Conservation (phyloP, 2,888 invertebrate species). For the Mimumesa dahlbomi region DNA sequence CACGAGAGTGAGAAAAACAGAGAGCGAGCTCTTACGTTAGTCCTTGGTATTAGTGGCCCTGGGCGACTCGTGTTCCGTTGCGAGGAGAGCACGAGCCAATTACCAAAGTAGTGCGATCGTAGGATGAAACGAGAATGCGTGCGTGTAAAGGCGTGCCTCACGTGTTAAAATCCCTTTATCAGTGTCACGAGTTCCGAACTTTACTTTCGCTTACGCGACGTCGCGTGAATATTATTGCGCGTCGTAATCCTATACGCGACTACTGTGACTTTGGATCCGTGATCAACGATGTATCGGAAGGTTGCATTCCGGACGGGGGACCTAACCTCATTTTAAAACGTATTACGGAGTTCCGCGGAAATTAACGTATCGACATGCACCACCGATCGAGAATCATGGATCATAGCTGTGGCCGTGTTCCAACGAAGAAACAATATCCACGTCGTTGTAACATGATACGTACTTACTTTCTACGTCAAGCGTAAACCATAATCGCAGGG, state of each 20-base stretch:
- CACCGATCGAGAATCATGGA: not conserved
- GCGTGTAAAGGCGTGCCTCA: constrained; percentile 1
- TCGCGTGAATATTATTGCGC: not conserved
- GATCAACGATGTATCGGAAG: constrained; percentile 11
- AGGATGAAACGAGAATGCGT: constrained; percentile 12
- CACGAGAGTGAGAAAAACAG: constrained; percentile 20
- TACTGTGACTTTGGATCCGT: constrained; percentile 2
- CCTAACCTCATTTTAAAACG: constrained; percentile 37
- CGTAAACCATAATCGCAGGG: not conserved
- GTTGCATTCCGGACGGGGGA: constrained; percentile 8
- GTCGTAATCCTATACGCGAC: not conserved
- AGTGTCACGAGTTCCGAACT: not conserved
- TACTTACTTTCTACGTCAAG: constrained; percentile 47
- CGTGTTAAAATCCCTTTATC: constrained; percentile 14
- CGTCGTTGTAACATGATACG: not conserved
- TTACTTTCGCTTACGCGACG: not conserved
- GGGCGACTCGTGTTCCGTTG: constrained; percentile 15
- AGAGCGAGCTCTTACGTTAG: constrained; percentile 22
- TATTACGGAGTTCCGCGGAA: not conserved
- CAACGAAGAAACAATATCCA: not conserved
- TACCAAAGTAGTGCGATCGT: constrained; percentile 19
- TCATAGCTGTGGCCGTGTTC: not conserved
- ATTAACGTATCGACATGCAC: constrained; percentile 5
- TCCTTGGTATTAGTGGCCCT: constrained; percentile 39
- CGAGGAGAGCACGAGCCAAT: constrained; percentile 27